Conservation (phyloP, 2,888 invertebrate genomes). For the Coenonympha arcania region DNA sequence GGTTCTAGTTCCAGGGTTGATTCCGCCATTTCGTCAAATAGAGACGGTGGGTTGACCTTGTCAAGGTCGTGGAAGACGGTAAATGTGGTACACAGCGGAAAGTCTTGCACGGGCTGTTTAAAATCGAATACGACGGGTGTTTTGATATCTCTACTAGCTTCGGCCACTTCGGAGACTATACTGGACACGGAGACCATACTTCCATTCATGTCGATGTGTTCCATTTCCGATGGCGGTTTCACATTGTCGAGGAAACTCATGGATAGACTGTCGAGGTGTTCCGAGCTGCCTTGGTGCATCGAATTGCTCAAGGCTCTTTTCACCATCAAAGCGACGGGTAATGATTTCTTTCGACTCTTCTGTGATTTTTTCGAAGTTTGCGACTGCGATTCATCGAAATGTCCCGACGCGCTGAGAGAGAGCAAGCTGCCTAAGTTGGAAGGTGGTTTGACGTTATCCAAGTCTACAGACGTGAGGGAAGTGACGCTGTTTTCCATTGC, state of each 20-base stretch:
- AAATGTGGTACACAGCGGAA: slow-evolving; percentile 58
- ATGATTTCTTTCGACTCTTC: slow-evolving; percentile 77
- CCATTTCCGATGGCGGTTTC: slow-evolving; percentile 88
- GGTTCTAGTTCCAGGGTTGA: slow-evolving; percentile 69
- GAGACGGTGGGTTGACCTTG: slow-evolving; percentile 80
- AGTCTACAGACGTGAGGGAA: slow-evolving; percentile 77
- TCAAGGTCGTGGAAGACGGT: slow-evolving; percentile 76
- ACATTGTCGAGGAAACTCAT: slow-evolving; percentile 83
- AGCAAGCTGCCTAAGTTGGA: slow-evolving; percentile 81
- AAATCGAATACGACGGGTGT: slow-evolving; percentile 73
- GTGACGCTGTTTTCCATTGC: slow-evolving; percentile 75
- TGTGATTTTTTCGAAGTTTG: slow-evolving; percentile 52
- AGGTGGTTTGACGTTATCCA: slow-evolving; percentile 84
- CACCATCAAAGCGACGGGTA: slow-evolving; percentile 81
- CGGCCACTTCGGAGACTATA: slow-evolving; percentile 84
- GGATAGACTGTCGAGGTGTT: slow-evolving; percentile 76
- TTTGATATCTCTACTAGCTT: slow-evolving; percentile 58
- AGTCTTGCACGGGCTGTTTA: slow-evolving; percentile 71
- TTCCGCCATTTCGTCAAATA: slow-evolving; percentile 81
- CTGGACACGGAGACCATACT: slow-evolving; percentile 90
- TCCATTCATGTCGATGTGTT: slow-evolving; percentile 83
- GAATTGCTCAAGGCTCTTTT: slow-evolving; percentile 79
- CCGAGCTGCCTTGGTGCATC: slow-evolving; percentile 72
- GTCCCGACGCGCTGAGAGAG: slow-evolving; percentile 70
- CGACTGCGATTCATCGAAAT: slow-evolving; percentile 60